phyloP scores from a whole-genome alignment of 2,888 invertebrate species.

The Cordilura impudica region DNA sequence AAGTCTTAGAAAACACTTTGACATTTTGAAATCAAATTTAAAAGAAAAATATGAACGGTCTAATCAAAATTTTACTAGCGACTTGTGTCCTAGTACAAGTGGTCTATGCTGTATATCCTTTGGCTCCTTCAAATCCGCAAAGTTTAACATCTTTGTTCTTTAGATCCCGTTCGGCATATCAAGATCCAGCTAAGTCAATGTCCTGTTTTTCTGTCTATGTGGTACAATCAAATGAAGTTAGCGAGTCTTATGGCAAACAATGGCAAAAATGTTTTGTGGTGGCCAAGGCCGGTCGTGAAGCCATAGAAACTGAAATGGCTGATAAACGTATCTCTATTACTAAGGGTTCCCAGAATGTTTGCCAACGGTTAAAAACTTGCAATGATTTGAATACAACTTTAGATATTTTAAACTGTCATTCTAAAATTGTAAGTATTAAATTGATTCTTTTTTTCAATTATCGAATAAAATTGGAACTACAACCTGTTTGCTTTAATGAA shows the following conservation, averaged over 20 bases:
- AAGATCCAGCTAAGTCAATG: slow-evolving; percentile 68
- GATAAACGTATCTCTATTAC: slow-evolving; percentile 65
- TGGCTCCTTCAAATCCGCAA: slow-evolving; percentile 60
- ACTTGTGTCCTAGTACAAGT: slow-evolving; percentile 8
- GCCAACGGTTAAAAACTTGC: slow-evolving; percentile 64
- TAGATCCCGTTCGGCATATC: slow-evolving; percentile 66
- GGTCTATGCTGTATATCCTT: background rate
- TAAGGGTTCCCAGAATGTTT: slow-evolving; percentile 64
- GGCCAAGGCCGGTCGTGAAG: slow-evolving; percentile 65
- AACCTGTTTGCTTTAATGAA: too few species aligned
- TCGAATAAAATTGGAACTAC: background rate
- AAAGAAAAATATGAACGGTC: slow-evolving; percentile 20
- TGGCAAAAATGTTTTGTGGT: slow-evolving; percentile 65
- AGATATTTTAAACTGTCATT: slow-evolving; percentile 69
- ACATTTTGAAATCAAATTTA: background rate
- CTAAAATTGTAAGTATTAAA: slow-evolving; percentile 67
- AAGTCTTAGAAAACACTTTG: background rate
- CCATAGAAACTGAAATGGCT: slow-evolving; percentile 66
- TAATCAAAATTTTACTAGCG: slow-evolving; percentile 6
- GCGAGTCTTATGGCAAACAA: slow-evolving; percentile 67
- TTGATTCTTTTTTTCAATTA: too few species aligned
- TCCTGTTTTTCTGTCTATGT: slow-evolving; percentile 71
- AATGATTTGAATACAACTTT: slow-evolving; percentile 65
- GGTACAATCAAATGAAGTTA: slow-evolving; percentile 66
- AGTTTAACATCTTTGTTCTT: slow-evolving; percentile 69